Percentiles rank a stretch among this genome's conserved stretches.
phyloP scores from a whole-genome alignment of 2,888 invertebrate genomes.

The Trissoscelio sp. region DNA sequence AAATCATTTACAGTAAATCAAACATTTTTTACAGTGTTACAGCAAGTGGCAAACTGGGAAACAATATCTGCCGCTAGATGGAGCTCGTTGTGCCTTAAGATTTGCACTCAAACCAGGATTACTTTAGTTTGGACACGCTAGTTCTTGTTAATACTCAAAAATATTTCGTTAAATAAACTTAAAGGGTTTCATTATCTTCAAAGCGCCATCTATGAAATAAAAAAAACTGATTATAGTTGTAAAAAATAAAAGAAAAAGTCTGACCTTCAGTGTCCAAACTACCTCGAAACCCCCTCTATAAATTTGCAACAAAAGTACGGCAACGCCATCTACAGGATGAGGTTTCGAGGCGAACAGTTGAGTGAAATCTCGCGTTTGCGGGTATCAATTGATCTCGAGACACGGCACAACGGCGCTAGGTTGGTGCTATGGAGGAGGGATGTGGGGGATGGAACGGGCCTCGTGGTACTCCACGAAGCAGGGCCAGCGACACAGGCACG shows the following conservation, averaged over 20 bases:
- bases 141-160: no score
- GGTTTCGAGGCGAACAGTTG: not conserved
- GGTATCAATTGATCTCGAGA: slow-evolving; percentile 71
- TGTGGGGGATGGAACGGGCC: slow-evolving; percentile 82
- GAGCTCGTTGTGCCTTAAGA: slow-evolving; percentile 51
- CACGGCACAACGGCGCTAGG: slow-evolving; percentile 68
- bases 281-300: no score
- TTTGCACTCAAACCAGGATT: slow-evolving; percentile 10
- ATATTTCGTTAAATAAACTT: no score
- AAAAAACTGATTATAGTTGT: no score
- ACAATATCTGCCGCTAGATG: slow-evolving; percentile 20
- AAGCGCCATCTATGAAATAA: no score
- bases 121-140: not conserved
- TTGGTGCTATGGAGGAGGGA: slow-evolving; percentile 83
- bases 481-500: slow-evolving; percentile 83
- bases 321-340: not conserved
- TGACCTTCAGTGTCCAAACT: no score
- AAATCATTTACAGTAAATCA: not conserved
- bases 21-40: slow-evolving; percentile 39
- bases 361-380: slow-evolving; percentile 66
- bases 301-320: not conserved
- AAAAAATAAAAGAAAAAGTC: no score
- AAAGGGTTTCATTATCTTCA: no score
- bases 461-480: slow-evolving; percentile 83
- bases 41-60: slow-evolving; percentile 12